Evolutionary conservation across 2,888 invertebrate genomes (phyloP).

Genomic region (Drosophila stalkeri): DNA sequence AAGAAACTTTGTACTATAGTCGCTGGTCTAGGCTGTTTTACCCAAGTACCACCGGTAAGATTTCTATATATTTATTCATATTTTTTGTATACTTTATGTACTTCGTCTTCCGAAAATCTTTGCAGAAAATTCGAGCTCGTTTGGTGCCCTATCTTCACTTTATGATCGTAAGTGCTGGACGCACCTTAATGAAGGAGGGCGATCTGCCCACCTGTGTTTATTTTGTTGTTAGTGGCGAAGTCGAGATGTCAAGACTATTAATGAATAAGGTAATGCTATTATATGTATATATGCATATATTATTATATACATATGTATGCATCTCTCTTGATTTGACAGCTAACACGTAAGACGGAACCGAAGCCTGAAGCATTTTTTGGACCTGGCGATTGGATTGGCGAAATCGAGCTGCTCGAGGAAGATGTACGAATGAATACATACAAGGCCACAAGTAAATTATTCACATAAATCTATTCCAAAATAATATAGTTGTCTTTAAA

Average conservation of each 20-base stretch:
- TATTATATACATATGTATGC: no score
- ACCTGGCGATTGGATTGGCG: slow-evolving; percentile 82
- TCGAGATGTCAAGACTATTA: slow-evolving; percentile 75
- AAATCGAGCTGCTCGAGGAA: slow-evolving; percentile 74
- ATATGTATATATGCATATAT: no score
- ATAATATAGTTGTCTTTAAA: neutral
- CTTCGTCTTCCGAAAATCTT: neutral
- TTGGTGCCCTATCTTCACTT: slow-evolving; percentile 88
- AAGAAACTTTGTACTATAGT: slow-evolving; percentile 87
- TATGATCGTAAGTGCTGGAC: slow-evolving; percentile 87
- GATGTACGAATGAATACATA: slow-evolving; percentile 62
- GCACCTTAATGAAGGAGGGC: slow-evolving; percentile 88
- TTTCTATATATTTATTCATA: neutral
- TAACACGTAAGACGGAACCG: slow-evolving; percentile 37
- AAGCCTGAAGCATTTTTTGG: slow-evolving; percentile 71
- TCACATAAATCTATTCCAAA: no score
- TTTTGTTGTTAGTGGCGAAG: slow-evolving; percentile 88
- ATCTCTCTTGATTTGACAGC: slow-evolving; percentile 6
- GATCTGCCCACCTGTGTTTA: slow-evolving; percentile 88
- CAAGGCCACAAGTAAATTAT: slow-evolving; percentile 42
- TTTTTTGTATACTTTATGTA: neutral
- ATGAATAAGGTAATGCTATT: slow-evolving; percentile 71
- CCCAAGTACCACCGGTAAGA: slow-evolving; percentile 87
- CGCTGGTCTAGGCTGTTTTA: slow-evolving; percentile 88
- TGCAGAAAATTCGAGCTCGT: slow-evolving; percentile 87